Conservation (phyloP, 2,888 invertebrate genomes). For the Cynaeus angustus region DNA sequence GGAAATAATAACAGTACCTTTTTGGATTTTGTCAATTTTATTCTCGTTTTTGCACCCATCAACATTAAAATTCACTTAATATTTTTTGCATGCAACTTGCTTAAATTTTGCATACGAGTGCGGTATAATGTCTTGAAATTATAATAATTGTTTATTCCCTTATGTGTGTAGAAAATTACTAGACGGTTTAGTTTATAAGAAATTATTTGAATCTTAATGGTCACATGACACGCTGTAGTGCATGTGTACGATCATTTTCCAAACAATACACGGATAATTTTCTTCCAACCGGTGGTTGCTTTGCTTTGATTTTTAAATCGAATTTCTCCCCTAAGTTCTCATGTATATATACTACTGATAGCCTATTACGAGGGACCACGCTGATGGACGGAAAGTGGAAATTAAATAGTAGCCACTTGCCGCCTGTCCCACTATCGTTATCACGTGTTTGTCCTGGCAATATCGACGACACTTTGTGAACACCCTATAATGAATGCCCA, state of each 20-base stretch:
- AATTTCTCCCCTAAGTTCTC: conserved; percentile 12
- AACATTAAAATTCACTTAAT: conserved; percentile 44
- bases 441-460: conserved; percentile 35
- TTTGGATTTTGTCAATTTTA: conserved; percentile 12
- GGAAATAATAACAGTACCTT: conserved; percentile 29
- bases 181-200: conserved; percentile 38
- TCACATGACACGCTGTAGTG: conserved; percentile 46
- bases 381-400: conserved; percentile 35
- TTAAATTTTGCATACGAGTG: conserved; percentile 29
- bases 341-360: conserved; percentile 3
- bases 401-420: conserved; percentile 45
- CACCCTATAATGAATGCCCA: conserved; percentile 27
- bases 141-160: conserved; percentile 32
- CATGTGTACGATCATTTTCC: conserved; percentile 51
- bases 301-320: conserved; percentile 44
- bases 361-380: conserved; percentile 27
- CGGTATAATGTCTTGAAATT: conserved; percentile 30
- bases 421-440: conserved; percentile 38
- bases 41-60: conserved; percentile 18
- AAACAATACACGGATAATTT: conserved; percentile 49
- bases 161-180: conserved; percentile 45
- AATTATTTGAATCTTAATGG: conserved; percentile 48
- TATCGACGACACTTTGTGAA: conserved; percentile 31
- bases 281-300: conserved; percentile 33
- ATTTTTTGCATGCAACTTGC: conserved; percentile 24